These are phyloP conservation scores for Gymnodraco acuticeps DNA, from an alignment of 2,797 vertebrate species.

Conservation along the genomic window DNA sequence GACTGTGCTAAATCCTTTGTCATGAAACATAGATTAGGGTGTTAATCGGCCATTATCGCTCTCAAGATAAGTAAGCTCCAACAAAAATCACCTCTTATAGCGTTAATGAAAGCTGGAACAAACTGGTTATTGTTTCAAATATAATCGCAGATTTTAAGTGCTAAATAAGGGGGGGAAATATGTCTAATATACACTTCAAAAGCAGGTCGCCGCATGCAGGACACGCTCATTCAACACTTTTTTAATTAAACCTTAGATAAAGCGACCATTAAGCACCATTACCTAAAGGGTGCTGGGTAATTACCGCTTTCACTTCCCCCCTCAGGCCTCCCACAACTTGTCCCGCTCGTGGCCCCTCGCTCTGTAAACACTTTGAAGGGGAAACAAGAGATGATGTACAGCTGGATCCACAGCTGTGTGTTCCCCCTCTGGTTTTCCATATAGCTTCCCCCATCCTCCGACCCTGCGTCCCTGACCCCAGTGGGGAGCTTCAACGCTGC, in stretches of 20 bases:
- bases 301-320: slow-evolving; percentile 65
- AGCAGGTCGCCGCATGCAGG: slow-evolving; percentile 40
- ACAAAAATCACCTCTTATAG: slow-evolving; percentile 11
- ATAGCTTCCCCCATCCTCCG: slow-evolving; percentile 38
- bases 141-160: slow-evolving; percentile 19
- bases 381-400: slow-evolving; percentile 50
- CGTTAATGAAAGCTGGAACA: slow-evolving; percentile 46
- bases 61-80: slow-evolving; percentile 22
- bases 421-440: slow-evolving; percentile 40
- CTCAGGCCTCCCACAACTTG: slow-evolving; percentile 40
- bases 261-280: slow-evolving; percentile 56
- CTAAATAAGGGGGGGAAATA: slow-evolving; percentile 25
- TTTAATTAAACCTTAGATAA: slow-evolving; percentile 62
- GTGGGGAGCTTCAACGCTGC: slow-evolving; percentile 64
- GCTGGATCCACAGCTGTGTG: slow-evolving; percentile 56
- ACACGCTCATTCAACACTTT: slow-evolving; percentile 57
- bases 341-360: slow-evolving; percentile 41
- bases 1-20: slow-evolving; percentile 38
- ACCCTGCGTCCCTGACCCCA: slow-evolving; percentile 60
- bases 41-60: slow-evolving; percentile 55
- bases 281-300: slow-evolving; percentile 55
- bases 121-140: slow-evolving; percentile 51
- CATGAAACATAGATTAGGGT: slow-evolving; percentile 49
- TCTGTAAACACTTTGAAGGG: slow-evolving; percentile 68
- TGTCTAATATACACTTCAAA: slow-evolving; percentile 40